These are phyloP conservation scores for Platyrinchus mystaceus DNA, from an alignment of 2,797 vertebrate species.

Conservation along the genomic window DNA sequence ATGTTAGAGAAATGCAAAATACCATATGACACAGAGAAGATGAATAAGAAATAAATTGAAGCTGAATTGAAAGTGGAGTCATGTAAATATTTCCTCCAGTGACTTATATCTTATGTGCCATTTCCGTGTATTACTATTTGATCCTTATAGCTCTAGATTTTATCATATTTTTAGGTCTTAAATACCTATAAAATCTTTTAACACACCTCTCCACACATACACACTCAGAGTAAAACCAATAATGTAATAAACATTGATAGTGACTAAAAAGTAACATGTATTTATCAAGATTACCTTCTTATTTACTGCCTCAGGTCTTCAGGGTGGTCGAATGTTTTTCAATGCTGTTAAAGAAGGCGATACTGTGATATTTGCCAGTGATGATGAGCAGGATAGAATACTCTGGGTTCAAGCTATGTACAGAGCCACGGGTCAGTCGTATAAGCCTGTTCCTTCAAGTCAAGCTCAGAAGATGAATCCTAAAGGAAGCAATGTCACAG, in stretches of 20 bases:
- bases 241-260: background rate
- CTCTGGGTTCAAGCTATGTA: conserved; percentile 98
- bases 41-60: background rate
- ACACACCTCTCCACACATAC: no score
- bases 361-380: conserved; percentile 90
- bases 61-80: background rate
- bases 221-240: background rate
- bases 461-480: conserved; percentile 85
- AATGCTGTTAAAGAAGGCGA: conserved; percentile 95
- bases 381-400: conserved; percentile 90
- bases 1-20: background rate
- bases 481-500: conserved; percentile 78
- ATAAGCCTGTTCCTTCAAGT: conserved; percentile 86
- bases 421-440: conserved; percentile 94
- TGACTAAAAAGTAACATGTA: background rate
- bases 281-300: conserved; percentile 9
- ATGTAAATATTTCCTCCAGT: background rate
- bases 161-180: background rate
- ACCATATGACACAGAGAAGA: background rate
- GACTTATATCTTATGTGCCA: background rate
- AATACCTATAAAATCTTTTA: background rate
- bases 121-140: background rate
- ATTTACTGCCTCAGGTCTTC: conserved; percentile 81
- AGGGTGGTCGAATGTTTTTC: conserved; percentile 91
- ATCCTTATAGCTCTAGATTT: background rate